Base-by-base conservation (phyloP, 2,113 vertebrate genomes). In the Phrynocephalus versicolor region DNA sequence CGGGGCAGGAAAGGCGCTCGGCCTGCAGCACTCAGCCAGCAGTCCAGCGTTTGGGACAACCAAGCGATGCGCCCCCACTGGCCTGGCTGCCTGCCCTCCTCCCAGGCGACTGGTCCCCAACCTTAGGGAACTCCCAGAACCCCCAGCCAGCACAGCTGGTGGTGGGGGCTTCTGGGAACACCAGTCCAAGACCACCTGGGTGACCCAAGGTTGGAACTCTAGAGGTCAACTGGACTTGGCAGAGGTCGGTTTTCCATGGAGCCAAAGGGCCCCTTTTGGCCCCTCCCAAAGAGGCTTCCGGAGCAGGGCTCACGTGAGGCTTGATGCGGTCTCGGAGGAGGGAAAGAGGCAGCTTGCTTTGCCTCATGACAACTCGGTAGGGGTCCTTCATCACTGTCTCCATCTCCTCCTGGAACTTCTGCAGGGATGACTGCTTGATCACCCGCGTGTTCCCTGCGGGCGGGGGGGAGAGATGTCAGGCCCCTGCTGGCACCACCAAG, bases 401-500 rank as follows among this genome's bases (percentile, higher is more conserved):
- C 98, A 99, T 99, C 92, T 99, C 99, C 1, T 99, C 98, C 92
- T 99, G 98, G 92, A 99, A 99, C 77, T 97, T 98, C 94, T 99
- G 99, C 0, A 99, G 96, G 51, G 98, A 99, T 0, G 98, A 97
- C 45, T 99, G 99, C 94, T 99, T 99, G 95, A 99, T 98, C 79
- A 99, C 98, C 33, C 98, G 97, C 14, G 98, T 99, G 86, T 99
- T 99, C 90, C 97, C 99, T 99, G 94, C 92, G 23, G 0, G 94
- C 92, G 23, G 0, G 0, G 0, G 0, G 51, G 55, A 2, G 19
- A 78, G 14, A 27, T 41, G 10, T 51, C 45, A 51, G 45, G 45
- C 5, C 45, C 45, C 45, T 10, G 10, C 5, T 51, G 45, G 45
- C 10, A 10, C 45, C 45, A n/a, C n/a, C 27, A 39, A 74, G 3